A percentile compares a stretch with the other conserved stretches of the same genome.
phyloP scores from a whole-genome alignment of 1,140 invertebrate species.

The Brachionus rubens region DNA sequence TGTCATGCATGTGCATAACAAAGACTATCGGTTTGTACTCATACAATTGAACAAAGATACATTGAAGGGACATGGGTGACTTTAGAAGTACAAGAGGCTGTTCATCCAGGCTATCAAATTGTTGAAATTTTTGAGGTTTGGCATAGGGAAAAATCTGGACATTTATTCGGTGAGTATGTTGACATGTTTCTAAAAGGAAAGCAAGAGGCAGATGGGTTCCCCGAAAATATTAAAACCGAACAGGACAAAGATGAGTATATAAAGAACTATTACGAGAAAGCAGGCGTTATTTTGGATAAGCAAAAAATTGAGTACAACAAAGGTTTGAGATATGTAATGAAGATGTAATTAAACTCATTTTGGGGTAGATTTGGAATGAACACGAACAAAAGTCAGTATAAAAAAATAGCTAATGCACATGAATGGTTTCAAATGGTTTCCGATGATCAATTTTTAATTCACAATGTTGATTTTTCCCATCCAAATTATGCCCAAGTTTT shows the following conservation, averaged over 20 bases:
- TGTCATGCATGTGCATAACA: slow-evolving; percentile 49
- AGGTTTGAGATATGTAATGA: slow-evolving; percentile 50
- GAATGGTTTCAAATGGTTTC: slow-evolving; percentile 52
- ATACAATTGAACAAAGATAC: slow-evolving; percentile 53
- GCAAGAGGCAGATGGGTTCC: slow-evolving; percentile 49
- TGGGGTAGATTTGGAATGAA: slow-evolving; percentile 51
- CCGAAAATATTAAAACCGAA: slow-evolving; percentile 47
- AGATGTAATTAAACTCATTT: slow-evolving; percentile 50
- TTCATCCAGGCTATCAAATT: slow-evolving; percentile 55
- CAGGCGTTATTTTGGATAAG: slow-evolving; percentile 55
- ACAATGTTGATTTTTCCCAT: slow-evolving; percentile 47
- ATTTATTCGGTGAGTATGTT: slow-evolving; percentile 49
- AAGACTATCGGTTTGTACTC: not conserved
- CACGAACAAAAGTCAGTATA: slow-evolving; percentile 50
- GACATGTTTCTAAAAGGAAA: slow-evolving; percentile 50
- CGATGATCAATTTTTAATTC: slow-evolving; percentile 47
- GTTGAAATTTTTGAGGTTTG: slow-evolving; percentile 56
- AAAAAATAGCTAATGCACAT: slow-evolving; percentile 49
- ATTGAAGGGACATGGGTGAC: slow-evolving; percentile 57
- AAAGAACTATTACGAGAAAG: slow-evolving; percentile 51
- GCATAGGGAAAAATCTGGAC: slow-evolving; percentile 51
- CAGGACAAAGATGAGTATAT: slow-evolving; percentile 50
- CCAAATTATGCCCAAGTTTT: slow-evolving; percentile 46
- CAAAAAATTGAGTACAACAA: slow-evolving; percentile 55
- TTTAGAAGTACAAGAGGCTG: slow-evolving; percentile 55